Evolutionary conservation across 2,888 invertebrate species (phyloP).

Genomic region (Hirtodrosophila trivittata): DNA sequence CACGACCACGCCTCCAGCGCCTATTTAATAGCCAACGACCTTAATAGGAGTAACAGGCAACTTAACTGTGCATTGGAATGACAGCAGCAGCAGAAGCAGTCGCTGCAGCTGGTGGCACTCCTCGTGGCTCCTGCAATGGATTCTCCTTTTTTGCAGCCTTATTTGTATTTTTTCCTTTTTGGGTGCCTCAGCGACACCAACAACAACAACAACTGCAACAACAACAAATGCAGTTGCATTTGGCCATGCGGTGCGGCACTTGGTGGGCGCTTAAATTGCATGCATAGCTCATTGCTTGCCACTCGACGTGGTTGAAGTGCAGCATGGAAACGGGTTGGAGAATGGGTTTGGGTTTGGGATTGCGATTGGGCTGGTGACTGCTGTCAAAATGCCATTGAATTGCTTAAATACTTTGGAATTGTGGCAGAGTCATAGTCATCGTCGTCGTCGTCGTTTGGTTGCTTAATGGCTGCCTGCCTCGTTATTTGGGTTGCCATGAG

Average conservation of each 20-base stretch:
- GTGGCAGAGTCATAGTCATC: conserved; percentile 41
- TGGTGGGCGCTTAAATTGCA: conserved; percentile 69
- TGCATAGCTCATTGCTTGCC: conserved; percentile 79
- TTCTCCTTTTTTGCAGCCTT: conserved; percentile 21
- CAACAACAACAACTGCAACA: conserved; percentile 29
- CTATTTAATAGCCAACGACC: conserved; percentile 63
- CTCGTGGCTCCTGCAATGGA: conserved; percentile 29
- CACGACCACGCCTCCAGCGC: conserved; percentile 19
- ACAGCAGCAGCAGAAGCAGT: conserved; percentile 23
- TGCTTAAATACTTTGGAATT: conserved; percentile 74
- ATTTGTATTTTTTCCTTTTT: conserved; percentile 18
- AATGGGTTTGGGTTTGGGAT: not conserved
- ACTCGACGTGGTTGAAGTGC: conserved; percentile 69
- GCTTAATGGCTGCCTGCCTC: conserved; percentile 54
- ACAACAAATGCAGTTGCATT: conserved; percentile 27
- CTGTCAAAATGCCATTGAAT: conserved; percentile 77
- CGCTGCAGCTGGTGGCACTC: conserved; percentile 4
- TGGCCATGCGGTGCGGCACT: conserved; percentile 31
- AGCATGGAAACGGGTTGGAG: conserved; percentile 22
- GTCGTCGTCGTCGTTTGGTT: conserved; percentile 18
- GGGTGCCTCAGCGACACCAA: conserved; percentile 12
- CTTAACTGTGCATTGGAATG: conserved; percentile 43
- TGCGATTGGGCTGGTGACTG: conserved; percentile 21
- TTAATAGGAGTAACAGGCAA: conserved; percentile 54
- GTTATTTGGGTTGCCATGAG: conserved; percentile 63